Evolutionary conservation across 2,888 invertebrate genomes (phyloP).

Genomic region (Mesoligia furuncula): DNA sequence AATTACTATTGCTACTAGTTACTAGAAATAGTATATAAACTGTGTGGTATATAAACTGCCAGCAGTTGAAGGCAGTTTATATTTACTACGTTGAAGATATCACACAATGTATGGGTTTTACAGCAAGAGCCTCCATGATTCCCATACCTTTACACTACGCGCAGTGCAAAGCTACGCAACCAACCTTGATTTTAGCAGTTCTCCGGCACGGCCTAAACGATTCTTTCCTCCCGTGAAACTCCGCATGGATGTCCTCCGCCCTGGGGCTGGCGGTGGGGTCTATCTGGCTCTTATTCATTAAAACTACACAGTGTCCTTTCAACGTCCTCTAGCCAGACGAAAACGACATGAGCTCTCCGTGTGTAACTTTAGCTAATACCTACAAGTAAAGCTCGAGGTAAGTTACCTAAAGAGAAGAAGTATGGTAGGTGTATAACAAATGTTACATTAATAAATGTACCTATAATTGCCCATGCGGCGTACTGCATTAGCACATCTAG

Average conservation of each 20-base stretch:
- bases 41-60: too few relatives aligned
- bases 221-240: neutral
- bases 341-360: neutral
- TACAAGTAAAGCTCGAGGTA: neutral
- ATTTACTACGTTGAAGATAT: neutral
- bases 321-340: neutral
- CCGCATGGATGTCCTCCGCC: neutral
- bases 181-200: neutral
- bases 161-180: neutral
- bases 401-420: conserved; percentile 14
- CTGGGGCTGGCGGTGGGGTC: neutral
- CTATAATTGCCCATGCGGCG: conserved; percentile 57
- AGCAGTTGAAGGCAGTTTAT: neutral
- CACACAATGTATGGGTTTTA: neutral
- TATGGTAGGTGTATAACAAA: conserved; percentile 17
- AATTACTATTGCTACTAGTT: too few relatives aligned
- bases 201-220: neutral
- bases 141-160: neutral
- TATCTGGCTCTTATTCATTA: neutral
- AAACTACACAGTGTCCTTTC: neutral
- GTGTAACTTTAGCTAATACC: neutral
- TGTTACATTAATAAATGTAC: conserved; percentile 41
- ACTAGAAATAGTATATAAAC: too few relatives aligned
- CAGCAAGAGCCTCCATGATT: neutral
- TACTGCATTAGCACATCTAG: conserved; percentile 62